Evolutionary conservation across 64 coral and sea anemone species (phyloP).

Genomic region (Montipora capricornis): DNA sequence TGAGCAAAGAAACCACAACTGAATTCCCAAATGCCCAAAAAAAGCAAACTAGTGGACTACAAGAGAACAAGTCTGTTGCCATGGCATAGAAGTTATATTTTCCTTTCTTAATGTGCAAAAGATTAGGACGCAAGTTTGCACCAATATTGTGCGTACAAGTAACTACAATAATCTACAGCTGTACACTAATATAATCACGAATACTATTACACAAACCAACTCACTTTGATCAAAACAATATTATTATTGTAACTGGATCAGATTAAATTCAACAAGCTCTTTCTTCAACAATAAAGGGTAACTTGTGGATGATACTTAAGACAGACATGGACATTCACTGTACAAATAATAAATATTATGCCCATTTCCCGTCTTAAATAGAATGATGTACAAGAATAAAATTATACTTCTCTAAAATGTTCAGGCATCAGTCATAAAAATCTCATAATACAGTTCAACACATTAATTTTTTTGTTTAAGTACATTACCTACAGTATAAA

Average conservation of each 20-base stretch:
- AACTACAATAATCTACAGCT: not conserved
- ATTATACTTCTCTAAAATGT: constrained; percentile 56
- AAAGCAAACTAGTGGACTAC: not conserved
- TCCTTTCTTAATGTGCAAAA: constrained; percentile 6
- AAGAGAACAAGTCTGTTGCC: not conserved
- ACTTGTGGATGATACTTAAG: constrained; percentile 35
- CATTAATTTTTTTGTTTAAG: not conserved
- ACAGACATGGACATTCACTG: constrained; percentile 28
- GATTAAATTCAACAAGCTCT: constrained; percentile 1
- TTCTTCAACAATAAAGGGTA: constrained; percentile 1
- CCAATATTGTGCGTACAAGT: not conserved
- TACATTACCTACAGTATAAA: constrained; percentile 51
- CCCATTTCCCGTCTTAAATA: constrained; percentile 49
- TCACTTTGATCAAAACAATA: constrained; percentile 1
- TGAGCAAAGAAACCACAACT: too few relatives aligned
- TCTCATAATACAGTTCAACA: constrained; percentile 19
- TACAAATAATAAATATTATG: constrained; percentile 65
- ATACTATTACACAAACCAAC: constrained; percentile 25
- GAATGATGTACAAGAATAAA: constrained; percentile 62
- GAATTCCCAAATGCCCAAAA: not conserved
- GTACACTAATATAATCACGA: not conserved
- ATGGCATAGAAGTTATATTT: not conserved
- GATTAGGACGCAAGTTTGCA: not conserved
- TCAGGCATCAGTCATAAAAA: constrained; percentile 23
- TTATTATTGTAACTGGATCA: not conserved